phyloP scores from a whole-genome alignment of 2,888 invertebrate species.

The Trissolcus brochymenae region DNA sequence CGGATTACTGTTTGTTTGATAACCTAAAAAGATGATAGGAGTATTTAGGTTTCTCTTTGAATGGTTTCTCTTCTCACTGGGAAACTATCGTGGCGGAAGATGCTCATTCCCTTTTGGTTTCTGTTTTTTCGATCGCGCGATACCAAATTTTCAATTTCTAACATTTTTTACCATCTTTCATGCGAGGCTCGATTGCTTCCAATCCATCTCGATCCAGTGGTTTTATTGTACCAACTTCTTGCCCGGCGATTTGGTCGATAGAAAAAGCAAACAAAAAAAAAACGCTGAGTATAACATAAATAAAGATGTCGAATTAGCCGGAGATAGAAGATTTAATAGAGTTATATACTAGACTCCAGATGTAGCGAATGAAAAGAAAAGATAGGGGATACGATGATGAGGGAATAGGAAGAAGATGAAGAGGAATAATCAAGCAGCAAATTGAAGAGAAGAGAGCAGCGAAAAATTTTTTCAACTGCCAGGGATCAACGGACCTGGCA shows the following conservation, averaged over 20 bases:
- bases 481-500: too few species aligned
- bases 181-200: not conserved
- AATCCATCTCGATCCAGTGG: slow-evolving; percentile 5
- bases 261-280: slow-evolving; percentile 6
- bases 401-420: slow-evolving; percentile 1
- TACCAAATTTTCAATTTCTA: slow-evolving; percentile 22
- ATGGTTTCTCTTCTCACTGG: not conserved
- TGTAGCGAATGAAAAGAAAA: slow-evolving; percentile 8
- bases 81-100: not conserved
- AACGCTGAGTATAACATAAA: slow-evolving; percentile 6
- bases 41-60: slow-evolving; percentile 19
- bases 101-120: not conserved
- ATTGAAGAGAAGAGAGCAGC: not conserved
- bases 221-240: slow-evolving; percentile 11
- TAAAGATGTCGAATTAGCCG: slow-evolving; percentile 22
- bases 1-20: slow-evolving; percentile 33
- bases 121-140: slow-evolving; percentile 5
- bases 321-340: slow-evolving; percentile 23
- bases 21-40: slow-evolving; percentile 35
- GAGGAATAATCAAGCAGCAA: slow-evolving; percentile 3
- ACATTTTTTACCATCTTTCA: not conserved
- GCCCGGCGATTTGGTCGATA: not conserved
- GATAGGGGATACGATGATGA: slow-evolving; percentile 5
- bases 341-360: slow-evolving; percentile 2
- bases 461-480: not conserved